Evolutionary conservation across 2,113 vertebrate species (phyloP), one percentile per base, ranked within the genome.

Genomic region (Dromiciops gliroides): DNA sequence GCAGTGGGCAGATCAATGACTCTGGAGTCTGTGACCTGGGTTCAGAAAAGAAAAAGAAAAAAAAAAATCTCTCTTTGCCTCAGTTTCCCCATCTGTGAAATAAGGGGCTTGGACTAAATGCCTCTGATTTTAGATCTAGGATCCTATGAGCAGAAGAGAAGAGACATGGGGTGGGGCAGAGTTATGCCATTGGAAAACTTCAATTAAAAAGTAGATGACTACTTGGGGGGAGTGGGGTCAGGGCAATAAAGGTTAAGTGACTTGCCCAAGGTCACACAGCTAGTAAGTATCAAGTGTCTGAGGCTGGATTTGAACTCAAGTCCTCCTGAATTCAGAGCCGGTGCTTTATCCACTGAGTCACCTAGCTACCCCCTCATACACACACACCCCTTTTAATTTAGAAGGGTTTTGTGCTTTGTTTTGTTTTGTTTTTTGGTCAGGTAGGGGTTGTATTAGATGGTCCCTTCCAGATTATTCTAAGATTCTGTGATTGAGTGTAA

Each of bases 111-210:
- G 37, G 6, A 75, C 16, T 22, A 75, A 60, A 75, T 75, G 1
- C 67, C 6, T 75, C n/a, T 75, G 7, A n/a, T 22, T 75, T 75
- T 75, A n/a, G 67, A n/a, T 75, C 37, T 75, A 75, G 16, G 16
- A n/a, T n/a, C 37, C 37, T 93, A 97, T 93, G 96, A 97, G 95
- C 97, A 96, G 94, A 48, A 96, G 98, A 92, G 96, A 96, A 97
- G 97, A 89, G 97, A 96, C 96, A 96, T n/a, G 60, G 14, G 9
- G 12, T 67, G 31, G 19, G 14, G 3, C 12, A 14, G 11, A 16
- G 31, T 67, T 12, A 37, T n/a, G 31, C 31, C 28, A 4, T 9
- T 67, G 31, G 60, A 67, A n/a, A n/a, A 67, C 60, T 67, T 37
- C 31, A n/a, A n/a, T 14, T 67, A 67, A 67, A 67, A 67, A 67